phyloP scores from a whole-genome alignment of 2,888 invertebrate genomes.

The Perizoma affinitatum region DNA sequence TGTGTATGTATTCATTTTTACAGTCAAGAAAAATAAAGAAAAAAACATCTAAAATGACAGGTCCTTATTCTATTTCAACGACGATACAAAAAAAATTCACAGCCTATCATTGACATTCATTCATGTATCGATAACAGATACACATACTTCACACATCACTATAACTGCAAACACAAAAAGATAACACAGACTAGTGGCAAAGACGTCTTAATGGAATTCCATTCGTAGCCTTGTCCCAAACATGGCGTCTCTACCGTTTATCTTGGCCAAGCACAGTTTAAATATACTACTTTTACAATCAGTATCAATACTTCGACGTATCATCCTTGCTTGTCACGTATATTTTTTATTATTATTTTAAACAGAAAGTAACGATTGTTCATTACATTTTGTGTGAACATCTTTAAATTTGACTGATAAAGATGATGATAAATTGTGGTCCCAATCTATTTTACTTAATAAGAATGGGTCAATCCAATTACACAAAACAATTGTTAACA shows the following conservation, averaged over 20 bases:
- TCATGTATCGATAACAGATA: conserved; percentile 16
- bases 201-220: conserved; percentile 66
- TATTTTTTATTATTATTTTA: not conserved
- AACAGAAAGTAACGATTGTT: not conserved
- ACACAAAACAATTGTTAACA: no score
- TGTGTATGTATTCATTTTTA: no score
- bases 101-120: conserved; percentile 3
- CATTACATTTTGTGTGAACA: no score
- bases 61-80: no score
- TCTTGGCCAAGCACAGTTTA: conserved; percentile 37
- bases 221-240: conserved; percentile 45
- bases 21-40: no score
- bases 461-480: no score
- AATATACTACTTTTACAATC: not conserved
- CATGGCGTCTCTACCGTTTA: conserved; percentile 44
- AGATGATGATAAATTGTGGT: no score
- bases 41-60: no score
- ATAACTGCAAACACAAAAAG: conserved; percentile 54
- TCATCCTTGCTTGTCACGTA: not conserved
- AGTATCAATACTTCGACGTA: not conserved
- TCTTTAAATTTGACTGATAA: no score
- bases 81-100: no score
- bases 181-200: conserved; percentile 55
- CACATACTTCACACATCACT: conserved; percentile 42
- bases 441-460: no score